Evolutionary conservation across 1,140 invertebrate species (phyloP), one percentile per base, ranked within the genome.

Genomic region (Aradophagus sp.): DNA sequence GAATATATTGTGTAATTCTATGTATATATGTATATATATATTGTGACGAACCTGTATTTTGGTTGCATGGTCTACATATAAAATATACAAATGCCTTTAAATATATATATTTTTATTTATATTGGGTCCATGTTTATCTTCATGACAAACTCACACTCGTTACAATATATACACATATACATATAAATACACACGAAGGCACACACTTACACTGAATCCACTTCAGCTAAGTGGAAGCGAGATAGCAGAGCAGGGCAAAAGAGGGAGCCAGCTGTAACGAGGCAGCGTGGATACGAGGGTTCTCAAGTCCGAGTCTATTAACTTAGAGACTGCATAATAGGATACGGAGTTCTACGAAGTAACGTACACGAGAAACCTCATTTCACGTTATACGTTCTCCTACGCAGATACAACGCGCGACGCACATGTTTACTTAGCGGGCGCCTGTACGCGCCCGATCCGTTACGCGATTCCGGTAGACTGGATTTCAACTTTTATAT

Each of bases 311-410:
- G 66, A 77, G 76, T 79, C 73, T 65, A 77, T 78, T 77, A 73
- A 74, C 73, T 76, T 72, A 74, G 74, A 72, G 75, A 73, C 73
- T 77, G 67, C 56, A 74, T 74, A 73, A 77, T 78, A 55, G 77
- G 74, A 77, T 74, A 77, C 70, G 31, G 67, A 75, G 58, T 70
- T 69, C 44, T 38, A 19, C 56, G 56, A 52, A 72, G 56, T 68
- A 74, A 73, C 53, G 61, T 76, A 78, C 56, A 69, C 66, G 58
- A 10, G 31, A 65, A 63, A 61, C 67, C 66, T 61, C 65, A 53
- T 50, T 56, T 58, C 59, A 36, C 20, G 67, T 70, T 76, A 68
- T 67, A 74, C 72, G 47, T 62, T 45, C 27, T 59, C 34, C 53
- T 44, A 71, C 59, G 59, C 45, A 47, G 55, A 45, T 65, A 65